phyloP scores from a whole-genome alignment of 1,140 invertebrate genomes.

The Macrobrachium nipponense region DNA sequence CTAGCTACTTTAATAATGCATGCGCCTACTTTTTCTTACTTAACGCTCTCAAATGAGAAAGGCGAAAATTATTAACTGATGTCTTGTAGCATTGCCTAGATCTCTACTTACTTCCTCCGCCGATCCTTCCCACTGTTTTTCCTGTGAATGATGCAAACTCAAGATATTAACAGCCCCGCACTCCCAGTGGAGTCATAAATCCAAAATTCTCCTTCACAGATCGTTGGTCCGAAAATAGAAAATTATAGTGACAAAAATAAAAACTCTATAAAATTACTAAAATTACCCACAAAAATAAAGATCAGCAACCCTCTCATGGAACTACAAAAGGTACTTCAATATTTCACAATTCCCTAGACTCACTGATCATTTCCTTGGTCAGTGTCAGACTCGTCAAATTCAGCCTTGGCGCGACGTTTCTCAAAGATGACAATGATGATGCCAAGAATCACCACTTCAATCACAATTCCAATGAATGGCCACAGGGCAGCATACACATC shows the following conservation, averaged over 20 bases:
- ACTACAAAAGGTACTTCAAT: slow-evolving; percentile 9
- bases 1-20: no score
- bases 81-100: background rate
- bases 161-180: slow-evolving; percentile 32
- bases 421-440: slow-evolving; percentile 96
- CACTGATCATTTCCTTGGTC: slow-evolving; percentile 87
- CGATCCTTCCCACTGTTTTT: slow-evolving; percentile 52
- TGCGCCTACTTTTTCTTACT: no score
- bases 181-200: slow-evolving; percentile 25
- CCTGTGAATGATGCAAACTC: slow-evolving; percentile 60
- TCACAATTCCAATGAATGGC: slow-evolving; percentile 93
- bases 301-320: background rate
- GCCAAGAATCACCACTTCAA: slow-evolving; percentile 92
- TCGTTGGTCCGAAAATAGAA: slow-evolving; percentile 31
- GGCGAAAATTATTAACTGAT: no score
- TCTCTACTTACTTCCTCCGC: slow-evolving; percentile 54
- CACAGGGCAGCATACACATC: slow-evolving; percentile 91
- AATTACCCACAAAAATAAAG: slow-evolving; percentile 6
- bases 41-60: no score
- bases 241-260: slow-evolving; percentile 7
- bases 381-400: slow-evolving; percentile 91
- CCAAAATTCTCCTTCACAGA: slow-evolving; percentile 16
- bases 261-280: background rate
- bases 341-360: slow-evolving; percentile 66
- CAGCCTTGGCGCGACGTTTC: slow-evolving; percentile 90